Evolutionary conservation across 2,797 vertebrate species (phyloP).

Genomic region (Jordanella pulchra): DNA sequence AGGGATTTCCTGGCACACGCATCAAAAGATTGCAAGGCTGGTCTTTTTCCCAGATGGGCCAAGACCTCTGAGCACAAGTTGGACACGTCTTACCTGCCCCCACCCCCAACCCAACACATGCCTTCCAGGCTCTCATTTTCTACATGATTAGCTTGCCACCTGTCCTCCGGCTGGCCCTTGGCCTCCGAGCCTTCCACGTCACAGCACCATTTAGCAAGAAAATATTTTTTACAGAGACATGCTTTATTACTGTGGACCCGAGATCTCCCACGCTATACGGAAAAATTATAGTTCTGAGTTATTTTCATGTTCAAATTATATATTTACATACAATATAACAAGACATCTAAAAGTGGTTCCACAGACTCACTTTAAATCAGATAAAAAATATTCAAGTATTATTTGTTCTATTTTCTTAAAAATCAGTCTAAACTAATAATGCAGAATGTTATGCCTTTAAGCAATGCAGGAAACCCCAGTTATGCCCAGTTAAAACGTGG

Average conservation of each 20-base stretch:
- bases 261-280: neutral
- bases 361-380: neutral
- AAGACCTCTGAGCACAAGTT: slow-evolving; percentile 70
- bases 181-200: slow-evolving; percentile 57
- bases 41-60: slow-evolving; percentile 71
- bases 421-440: no score
- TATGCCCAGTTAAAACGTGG: no score
- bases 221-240: slow-evolving; percentile 67
- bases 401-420: no score
- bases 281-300: neutral
- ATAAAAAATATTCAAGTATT: neutral
- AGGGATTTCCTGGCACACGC: slow-evolving; percentile 42
- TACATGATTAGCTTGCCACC: slow-evolving; percentile 84
- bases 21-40: slow-evolving; percentile 51
- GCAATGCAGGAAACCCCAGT: no score
- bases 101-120: slow-evolving; percentile 56
- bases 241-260: slow-evolving; percentile 44
- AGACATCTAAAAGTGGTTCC: neutral
- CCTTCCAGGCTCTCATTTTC: slow-evolving; percentile 83
- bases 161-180: slow-evolving; percentile 77
- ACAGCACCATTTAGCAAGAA: slow-evolving; percentile 75
- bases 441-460: no score
- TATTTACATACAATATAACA: neutral
- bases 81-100: slow-evolving; percentile 74
- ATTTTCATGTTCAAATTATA: neutral